Evolutionary conservation across 2,113 vertebrate species (phyloP), one percentile per base, ranked within the genome.

Genomic region (Steatornis caripensis): DNA sequence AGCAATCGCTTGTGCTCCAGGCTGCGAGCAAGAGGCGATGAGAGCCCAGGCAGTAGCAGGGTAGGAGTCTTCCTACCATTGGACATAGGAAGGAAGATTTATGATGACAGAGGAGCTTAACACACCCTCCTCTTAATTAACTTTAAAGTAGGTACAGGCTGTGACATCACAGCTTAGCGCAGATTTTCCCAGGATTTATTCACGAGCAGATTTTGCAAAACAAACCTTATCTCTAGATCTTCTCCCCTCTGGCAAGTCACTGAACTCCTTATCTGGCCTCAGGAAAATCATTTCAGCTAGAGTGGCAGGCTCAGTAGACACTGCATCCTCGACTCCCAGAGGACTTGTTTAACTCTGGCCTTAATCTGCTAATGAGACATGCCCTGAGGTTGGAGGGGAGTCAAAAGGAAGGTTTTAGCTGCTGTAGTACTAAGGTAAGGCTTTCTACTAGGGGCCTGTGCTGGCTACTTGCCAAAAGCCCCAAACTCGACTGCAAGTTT

Each of bases 361-460:
- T 94, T 94, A 84, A 95, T 93, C 94, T 91, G 89, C 91, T 97
- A 97, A 95, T 84, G 92, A 97, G 96, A 74, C 94, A 18, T 89
- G 92, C 81, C 80, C 92, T 1, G 48, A 26, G 95, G 91, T 84
- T 41, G 11, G 85, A 82, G 89, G 81, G 84, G 55, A 96, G 43
- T 13, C 81, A 61, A 26, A 70, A 51, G 76, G 69, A 69, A 93
- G 64, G 64, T 5, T 30, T 78, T 37, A 74, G 93, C 71, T 70
- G 74, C 93, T 54, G 20, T 3, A 51, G 76, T n/a, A 20, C 60
- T 17, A 29, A 72, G 55, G 62, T 48, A 64, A 13, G 53, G 34
- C 61, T 74, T 60, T 49, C 45, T 17, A 16, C 26, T 2, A 24
- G 55, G 49, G 69, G 48, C 16, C 79, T 26, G 54, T 7, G 0